Percentiles rank a stretch among this genome's conserved stretches.
phyloP scores from a whole-genome alignment of 2,888 invertebrate genomes.

The Saturnia pavonia region DNA sequence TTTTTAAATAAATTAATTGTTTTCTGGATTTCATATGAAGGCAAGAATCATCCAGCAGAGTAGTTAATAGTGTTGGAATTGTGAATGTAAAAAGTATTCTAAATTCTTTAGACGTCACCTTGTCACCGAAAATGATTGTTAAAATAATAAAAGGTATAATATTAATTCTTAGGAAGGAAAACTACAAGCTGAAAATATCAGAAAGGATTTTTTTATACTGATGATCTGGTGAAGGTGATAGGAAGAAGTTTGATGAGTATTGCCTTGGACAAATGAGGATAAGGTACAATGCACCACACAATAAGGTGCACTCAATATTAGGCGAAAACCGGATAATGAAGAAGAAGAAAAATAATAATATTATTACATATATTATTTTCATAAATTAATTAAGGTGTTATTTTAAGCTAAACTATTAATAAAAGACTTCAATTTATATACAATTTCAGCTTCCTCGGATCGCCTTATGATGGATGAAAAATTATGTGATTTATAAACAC shows the following conservation, averaged over 20 bases:
- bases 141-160: not conserved
- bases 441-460: not conserved
- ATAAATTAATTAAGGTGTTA: not conserved
- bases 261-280: too few species aligned
- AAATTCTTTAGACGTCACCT: too few species aligned
- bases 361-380: not conserved
- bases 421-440: not conserved
- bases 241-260: too few species aligned
- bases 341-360: too few species aligned
- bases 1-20: not conserved
- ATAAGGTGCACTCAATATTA: too few species aligned
- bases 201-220: not conserved
- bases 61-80: not conserved
- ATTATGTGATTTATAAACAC: constrained; percentile 36
- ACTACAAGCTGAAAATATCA: not conserved
- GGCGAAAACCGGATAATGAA: too few species aligned
- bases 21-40: not conserved
- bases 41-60: not conserved
- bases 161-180: not conserved
- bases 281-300: too few species aligned
- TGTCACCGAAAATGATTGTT: not conserved
- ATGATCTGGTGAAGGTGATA: not conserved
- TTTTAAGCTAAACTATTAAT: not conserved
- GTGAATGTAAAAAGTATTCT: not conserved
- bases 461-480: constrained; percentile 22